Evolutionary conservation across 2,888 invertebrate species (phyloP).

Genomic region (Thera obeliscata): DNA sequence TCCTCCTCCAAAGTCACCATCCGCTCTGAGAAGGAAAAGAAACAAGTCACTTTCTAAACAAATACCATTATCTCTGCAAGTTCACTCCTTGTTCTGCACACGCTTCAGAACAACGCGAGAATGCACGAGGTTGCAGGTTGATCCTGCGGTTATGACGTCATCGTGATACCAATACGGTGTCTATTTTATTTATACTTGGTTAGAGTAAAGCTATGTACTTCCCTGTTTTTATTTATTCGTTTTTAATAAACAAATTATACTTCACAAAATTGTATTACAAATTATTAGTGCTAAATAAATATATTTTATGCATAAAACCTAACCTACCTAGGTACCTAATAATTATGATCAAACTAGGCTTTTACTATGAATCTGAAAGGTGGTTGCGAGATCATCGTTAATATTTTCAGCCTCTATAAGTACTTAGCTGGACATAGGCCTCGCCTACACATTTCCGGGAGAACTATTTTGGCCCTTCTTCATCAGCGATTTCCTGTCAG

Average conservation of each 20-base stretch:
- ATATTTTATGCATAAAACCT: not conserved
- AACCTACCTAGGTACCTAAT: not conserved
- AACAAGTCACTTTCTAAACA: constrained; percentile 78
- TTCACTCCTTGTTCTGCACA: constrained; percentile 52
- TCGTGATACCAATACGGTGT: constrained; percentile 66
- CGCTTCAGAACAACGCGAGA: constrained; percentile 52
- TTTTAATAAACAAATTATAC: constrained; percentile 44
- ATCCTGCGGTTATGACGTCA: constrained; percentile 68
- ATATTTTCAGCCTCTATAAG: no score
- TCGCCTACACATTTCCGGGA: no score
- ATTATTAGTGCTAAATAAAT: constrained; percentile 5
- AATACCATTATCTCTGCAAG: not conserved
- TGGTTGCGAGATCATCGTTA: no score
- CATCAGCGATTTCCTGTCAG: no score
- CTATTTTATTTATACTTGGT: constrained; percentile 76
- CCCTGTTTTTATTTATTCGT: constrained; percentile 69
- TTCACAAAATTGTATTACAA: not conserved
- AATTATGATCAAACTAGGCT: no score
- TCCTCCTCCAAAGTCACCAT: constrained; percentile 69
- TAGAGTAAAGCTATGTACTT: constrained; percentile 73
- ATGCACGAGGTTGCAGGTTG: constrained; percentile 62
- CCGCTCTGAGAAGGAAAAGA: constrained; percentile 77
- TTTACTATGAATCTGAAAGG: no score
- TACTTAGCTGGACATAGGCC: no score
- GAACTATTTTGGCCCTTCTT: no score